Base-by-base conservation (phyloP, 2,113 vertebrate genomes). In the Dermatemys mawii region DNA sequence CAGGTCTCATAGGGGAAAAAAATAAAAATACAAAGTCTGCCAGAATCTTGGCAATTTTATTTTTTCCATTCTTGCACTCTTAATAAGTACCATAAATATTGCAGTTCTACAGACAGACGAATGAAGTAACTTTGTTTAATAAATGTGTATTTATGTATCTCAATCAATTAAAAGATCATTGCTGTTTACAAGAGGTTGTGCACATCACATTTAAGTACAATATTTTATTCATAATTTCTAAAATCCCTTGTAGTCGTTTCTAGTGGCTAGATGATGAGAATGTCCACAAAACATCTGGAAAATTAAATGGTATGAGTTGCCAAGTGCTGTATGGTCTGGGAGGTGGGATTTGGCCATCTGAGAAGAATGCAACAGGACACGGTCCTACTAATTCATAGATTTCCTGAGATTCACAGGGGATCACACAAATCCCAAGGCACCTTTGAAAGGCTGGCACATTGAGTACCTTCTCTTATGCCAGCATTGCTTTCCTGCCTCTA, bases 351-450 rank as follows among this genome's bases (percentile, higher is more conserved):
- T 27, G 51, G 41, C 9, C 9, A 73, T 41, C 67, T 73, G 67
- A 73, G n/a, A 73, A 41, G n/a, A 19, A 38, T 12, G 13, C 26
- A 22, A 16, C 21, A 35, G 22, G 49, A 16, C 16, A 21, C 38
- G 19, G 9, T 35, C n/a, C n/a, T 70, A n/a, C 63, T 67, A 67
- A 67, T n/a, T n/a, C 63, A 67, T 27, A 60, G 57, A 9, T 70
- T 35, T n/a, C 12, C 35, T 21, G 32, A 50, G 53, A 10, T 21
- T 10, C 48, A 8, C 17, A 70, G 16, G 48, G 29, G 17, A 32
- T n/a, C 4, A 1, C 21, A 2, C 8, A 22, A 5, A 29, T 35
- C 49, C 7, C 27, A 1, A 38, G n/a, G 67, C 0, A 1, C 67
- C 67, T 24, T 27, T 63, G n/a, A 24, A 35, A 41, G 70, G n/a